Conservation (phyloP, 1,140 invertebrate species). For the Bombus sylvicola region DNA sequence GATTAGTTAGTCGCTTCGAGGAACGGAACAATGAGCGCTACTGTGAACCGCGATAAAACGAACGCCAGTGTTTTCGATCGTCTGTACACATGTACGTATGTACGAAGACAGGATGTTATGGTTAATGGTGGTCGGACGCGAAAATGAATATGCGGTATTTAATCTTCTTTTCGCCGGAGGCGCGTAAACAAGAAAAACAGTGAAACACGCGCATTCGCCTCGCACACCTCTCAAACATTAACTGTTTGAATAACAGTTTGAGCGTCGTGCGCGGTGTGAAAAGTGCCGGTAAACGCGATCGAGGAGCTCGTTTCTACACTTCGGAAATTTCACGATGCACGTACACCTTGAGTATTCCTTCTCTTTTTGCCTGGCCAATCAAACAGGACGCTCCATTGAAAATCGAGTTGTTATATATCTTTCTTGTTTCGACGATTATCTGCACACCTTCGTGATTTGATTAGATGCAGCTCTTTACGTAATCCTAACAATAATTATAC, state of each 20-base stretch:
- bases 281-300: not conserved
- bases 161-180: not conserved
- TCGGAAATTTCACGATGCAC: not conserved
- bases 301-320: not conserved
- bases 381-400: too few relatives aligned
- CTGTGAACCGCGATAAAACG: conserved; percentile 3
- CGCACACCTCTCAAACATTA: conserved; percentile 5
- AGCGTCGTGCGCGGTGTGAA: not conserved
- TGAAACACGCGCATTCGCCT: not conserved
- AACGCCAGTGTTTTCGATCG: conserved; percentile 5
- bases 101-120: conserved; percentile 22
- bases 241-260: conserved; percentile 24
- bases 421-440: too few relatives aligned
- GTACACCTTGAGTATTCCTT: too few relatives aligned
- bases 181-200: not conserved
- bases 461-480: too few relatives aligned
- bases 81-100: not conserved
- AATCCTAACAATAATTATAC: too few relatives aligned
- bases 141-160: conserved; percentile 19
- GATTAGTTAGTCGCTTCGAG: not conserved
- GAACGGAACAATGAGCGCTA: conserved; percentile 24
- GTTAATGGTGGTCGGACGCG: not conserved
- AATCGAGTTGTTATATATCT: too few relatives aligned
- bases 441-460: too few relatives aligned
- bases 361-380: not conserved